phyloP scores from a whole-genome alignment of 1,140 invertebrate species.

The Bombus picipes region DNA sequence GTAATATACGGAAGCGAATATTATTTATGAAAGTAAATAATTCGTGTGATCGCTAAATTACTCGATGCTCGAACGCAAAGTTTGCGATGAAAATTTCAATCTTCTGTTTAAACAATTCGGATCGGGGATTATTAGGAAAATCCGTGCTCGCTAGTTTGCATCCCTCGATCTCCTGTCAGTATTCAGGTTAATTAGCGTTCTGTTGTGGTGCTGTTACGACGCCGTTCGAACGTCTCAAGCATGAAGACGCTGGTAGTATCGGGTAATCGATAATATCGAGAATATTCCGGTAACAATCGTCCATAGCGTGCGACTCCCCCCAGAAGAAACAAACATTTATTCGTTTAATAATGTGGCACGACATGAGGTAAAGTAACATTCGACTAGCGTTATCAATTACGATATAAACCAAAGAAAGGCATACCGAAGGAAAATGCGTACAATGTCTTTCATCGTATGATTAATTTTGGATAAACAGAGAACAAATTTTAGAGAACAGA shows the following conservation, averaged over 20 bases:
- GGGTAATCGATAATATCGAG: slow-evolving; percentile 62
- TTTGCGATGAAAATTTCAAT: too few species aligned
- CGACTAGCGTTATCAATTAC: neutral
- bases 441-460: neutral
- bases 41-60: too few species aligned
- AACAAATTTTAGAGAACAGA: neutral
- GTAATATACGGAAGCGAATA: too few species aligned
- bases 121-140: slow-evolving; percentile 19
- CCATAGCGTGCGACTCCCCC: neutral
- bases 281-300: slow-evolving; percentile 57
- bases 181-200: slow-evolving; percentile 59
- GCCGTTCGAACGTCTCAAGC: slow-evolving; percentile 40
- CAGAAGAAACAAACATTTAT: slow-evolving; percentile 41
- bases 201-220: slow-evolving; percentile 35
- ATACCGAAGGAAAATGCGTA: neutral
- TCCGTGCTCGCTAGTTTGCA: slow-evolving; percentile 2
- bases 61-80: too few species aligned
- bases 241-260: slow-evolving; percentile 34
- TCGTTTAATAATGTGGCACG: neutral
- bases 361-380: neutral
- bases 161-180: slow-evolving; percentile 9
- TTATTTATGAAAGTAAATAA: too few species aligned
- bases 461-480: neutral
- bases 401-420: too few species aligned
- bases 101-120: neutral